phyloP scores from a whole-genome alignment of 2,113 vertebrate genomes.

The Periophthalmus modestus region DNA sequence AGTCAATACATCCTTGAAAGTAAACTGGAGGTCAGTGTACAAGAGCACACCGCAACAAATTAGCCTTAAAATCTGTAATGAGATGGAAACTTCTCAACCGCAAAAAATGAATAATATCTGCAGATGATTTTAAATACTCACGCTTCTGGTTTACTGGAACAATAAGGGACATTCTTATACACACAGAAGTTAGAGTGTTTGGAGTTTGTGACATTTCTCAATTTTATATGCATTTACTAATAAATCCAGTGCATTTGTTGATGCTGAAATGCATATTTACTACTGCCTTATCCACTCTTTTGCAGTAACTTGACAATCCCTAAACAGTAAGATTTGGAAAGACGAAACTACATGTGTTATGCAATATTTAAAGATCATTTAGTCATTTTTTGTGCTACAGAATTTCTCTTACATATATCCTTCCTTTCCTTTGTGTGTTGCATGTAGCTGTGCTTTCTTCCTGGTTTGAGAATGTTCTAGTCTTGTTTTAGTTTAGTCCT shows the following conservation, averaged over 20 bases:
- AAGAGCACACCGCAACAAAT: slow-evolving; percentile 46
- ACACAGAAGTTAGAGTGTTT: neutral
- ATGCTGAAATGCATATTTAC: neutral
- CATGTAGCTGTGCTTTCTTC: too few relatives aligned
- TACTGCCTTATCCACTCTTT: neutral
- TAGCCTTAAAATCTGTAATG: slow-evolving; percentile 45
- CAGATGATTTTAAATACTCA: neutral
- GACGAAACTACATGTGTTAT: too few relatives aligned
- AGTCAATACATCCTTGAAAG: slow-evolving; percentile 47
- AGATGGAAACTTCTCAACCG: slow-evolving; percentile 14
- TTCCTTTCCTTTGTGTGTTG: too few relatives aligned
- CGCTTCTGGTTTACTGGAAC: neutral
- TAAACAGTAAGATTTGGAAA: neutral
- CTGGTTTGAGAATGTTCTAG: too few relatives aligned
- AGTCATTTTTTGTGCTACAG: too few relatives aligned
- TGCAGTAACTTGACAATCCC: neutral
- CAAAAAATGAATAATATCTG: slow-evolving; percentile 2
- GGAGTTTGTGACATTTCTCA: neutral
- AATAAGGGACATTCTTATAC: neutral
- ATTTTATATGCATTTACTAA: neutral
- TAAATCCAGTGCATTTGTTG: neutral
- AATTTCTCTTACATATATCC: too few relatives aligned
- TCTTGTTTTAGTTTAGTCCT: too few relatives aligned
- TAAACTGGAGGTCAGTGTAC: slow-evolving; percentile 42
- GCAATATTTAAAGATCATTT: too few relatives aligned